A percentile compares a stretch with the other conserved stretches of the same genome.
These are phyloP conservation scores for Hydrotaea diabolus DNA, from an alignment of 2,888 invertebrate genomes.

Conservation along the genomic window DNA sequence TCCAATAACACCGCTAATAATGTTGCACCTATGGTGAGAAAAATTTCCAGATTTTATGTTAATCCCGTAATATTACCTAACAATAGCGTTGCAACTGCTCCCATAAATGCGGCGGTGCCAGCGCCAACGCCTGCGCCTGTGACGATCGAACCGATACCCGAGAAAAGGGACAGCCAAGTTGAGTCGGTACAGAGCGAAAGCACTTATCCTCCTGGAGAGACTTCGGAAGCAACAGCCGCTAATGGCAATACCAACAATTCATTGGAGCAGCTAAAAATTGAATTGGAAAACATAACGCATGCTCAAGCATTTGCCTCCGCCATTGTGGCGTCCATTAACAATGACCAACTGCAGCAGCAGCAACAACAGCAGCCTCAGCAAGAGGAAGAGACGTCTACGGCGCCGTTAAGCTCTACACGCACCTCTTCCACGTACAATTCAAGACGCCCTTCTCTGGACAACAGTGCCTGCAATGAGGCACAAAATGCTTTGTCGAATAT, in stretches of 20 bases:
- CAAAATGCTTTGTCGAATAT: conserved; percentile 73
- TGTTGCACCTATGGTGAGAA: conserved; percentile 83
- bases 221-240: conserved; percentile 14
- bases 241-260: conserved; percentile 80
- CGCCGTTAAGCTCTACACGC: conserved; percentile 73
- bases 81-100: conserved; percentile 30
- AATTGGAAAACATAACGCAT: conserved; percentile 83
- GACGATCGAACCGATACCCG: conserved; percentile 18
- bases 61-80: conserved; percentile 85
- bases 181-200: not conserved
- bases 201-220: not conserved
- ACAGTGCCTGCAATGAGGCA: conserved; percentile 75
- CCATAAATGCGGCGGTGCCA: not conserved
- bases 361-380: conserved; percentile 64
- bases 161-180: conserved; percentile 23
- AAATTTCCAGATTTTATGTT: conserved; percentile 91
- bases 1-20: not conserved
- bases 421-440: conserved; percentile 79
- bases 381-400: conserved; percentile 74
- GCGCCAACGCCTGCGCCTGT: not conserved
- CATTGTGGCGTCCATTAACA: conserved; percentile 73
- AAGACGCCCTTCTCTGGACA: conserved; percentile 79
- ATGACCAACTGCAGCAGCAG: conserved; percentile 67
- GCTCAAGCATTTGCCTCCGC: conserved; percentile 80
- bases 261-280: conserved; percentile 83